Percentiles rank a stretch among this genome's conserved stretches.
Evolutionary conservation across 92 coral and sea anemone genomes (phyloP).

Genomic region (Zoanthus sociatus): DNA sequence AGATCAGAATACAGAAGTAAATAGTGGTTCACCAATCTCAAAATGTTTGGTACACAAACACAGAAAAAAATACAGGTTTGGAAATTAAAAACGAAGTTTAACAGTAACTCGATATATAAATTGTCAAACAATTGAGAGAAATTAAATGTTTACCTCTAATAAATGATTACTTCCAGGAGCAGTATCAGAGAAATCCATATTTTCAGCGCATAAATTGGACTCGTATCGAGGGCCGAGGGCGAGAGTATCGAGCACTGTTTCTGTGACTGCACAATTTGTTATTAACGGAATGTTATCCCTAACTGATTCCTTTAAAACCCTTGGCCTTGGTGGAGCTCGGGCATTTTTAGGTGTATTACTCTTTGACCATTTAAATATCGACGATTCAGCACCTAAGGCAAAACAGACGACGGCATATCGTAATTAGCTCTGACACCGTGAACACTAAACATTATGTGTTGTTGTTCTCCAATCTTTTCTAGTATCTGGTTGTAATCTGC

Average conservation of each 20-base stretch:
- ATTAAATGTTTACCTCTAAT: background rate
- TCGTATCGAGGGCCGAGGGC: background rate
- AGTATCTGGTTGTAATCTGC: background rate
- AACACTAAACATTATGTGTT: background rate
- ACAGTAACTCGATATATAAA: background rate
- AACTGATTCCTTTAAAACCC: slow-evolving; percentile 11
- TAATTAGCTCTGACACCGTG: background rate
- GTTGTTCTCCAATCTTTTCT: background rate
- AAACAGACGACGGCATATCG: background rate
- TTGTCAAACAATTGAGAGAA: background rate
- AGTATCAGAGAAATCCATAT: background rate
- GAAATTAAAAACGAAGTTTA: background rate
- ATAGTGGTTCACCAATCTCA: slow-evolving; percentile 10
- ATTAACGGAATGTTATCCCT: slow-evolving; percentile 4
- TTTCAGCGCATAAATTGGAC: background rate
- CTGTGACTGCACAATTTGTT: background rate
- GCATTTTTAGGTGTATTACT: background rate
- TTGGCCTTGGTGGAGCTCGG: background rate
- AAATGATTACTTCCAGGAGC: background rate
- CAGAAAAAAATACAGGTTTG: background rate
- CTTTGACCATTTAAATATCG: slow-evolving; percentile 1
- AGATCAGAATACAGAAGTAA: background rate
- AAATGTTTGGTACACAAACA: slow-evolving; percentile 10
- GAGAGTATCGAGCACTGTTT: background rate
- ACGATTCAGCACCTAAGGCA: slow-evolving; percentile 3